phyloP scores from a whole-genome alignment of 2,113 vertebrate genomes.

The Accipiter virgatus region DNA sequence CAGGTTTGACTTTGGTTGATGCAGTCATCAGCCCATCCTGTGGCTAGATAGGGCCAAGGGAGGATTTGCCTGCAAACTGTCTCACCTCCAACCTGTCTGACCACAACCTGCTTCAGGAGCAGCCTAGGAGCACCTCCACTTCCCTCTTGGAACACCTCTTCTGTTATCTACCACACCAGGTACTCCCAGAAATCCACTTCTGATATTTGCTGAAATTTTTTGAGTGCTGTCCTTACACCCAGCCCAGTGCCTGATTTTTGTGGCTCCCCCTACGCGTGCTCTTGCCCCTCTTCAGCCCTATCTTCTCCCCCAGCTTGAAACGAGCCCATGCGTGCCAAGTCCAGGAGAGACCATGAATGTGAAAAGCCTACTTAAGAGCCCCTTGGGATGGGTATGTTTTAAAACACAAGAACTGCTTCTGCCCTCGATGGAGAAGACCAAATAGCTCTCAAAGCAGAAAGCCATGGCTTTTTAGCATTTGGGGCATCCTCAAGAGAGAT shows the following conservation, averaged over 20 bases:
- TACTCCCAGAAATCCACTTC: not conserved
- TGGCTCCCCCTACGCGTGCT: not conserved
- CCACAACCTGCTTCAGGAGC: not conserved
- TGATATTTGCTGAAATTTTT: not conserved
- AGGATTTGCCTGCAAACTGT: not conserved
- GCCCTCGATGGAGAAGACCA: too few relatives aligned
- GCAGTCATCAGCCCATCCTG: not conserved
- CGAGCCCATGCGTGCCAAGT: rapidly evolving
- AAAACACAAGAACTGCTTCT: too few relatives aligned
- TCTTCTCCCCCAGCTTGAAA: not conserved
- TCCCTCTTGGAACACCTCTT: not conserved
- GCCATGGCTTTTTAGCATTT: too few relatives aligned
- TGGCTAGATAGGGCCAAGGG: too few relatives aligned
- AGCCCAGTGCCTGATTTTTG: not conserved
- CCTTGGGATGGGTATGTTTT: not conserved
- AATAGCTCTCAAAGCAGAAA: too few relatives aligned
- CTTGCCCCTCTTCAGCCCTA: not conserved
- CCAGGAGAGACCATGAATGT: not conserved
- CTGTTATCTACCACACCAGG: too few relatives aligned
- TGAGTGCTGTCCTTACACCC: not conserved
- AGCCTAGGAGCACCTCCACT: not conserved
- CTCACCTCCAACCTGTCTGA: not conserved
- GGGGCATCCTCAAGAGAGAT: too few relatives aligned
- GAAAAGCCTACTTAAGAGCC: not conserved
- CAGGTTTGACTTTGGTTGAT: not conserved